Conservation (phyloP, 2,888 invertebrate species). For the Orthosia incerta region DNA sequence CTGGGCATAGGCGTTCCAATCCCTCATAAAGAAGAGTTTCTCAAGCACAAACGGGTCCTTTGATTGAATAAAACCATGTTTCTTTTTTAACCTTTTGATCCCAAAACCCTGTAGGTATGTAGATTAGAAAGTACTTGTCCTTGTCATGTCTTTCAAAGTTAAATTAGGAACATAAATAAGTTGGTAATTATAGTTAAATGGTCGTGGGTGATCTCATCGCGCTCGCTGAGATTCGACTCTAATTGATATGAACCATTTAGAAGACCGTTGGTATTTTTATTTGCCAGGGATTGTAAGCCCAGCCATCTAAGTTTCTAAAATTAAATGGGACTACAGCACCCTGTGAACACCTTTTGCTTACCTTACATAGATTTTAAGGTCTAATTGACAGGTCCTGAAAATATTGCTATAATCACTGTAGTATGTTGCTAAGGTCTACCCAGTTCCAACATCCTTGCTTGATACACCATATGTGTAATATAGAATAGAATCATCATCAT, state of each 20-base stretch:
- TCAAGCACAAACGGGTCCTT: conserved; percentile 37
- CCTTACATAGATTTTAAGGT: neutral
- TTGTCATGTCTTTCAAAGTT: conserved; percentile 51
- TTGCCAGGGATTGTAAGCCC: neutral
- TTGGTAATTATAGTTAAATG: conserved; percentile 64
- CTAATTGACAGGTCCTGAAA: neutral
- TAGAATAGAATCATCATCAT: too few relatives aligned
- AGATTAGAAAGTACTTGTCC: conserved; percentile 22
- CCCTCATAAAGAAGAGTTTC: conserved; percentile 34
- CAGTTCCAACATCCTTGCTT: neutral
- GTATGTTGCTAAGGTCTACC: neutral
- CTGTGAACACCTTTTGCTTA: neutral
- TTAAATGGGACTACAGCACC: neutral
- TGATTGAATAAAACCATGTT: conserved; percentile 30
- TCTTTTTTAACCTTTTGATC: conserved; percentile 31
- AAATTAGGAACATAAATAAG: conserved; percentile 47
- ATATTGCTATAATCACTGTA: neutral
- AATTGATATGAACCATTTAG: conserved; percentile 66
- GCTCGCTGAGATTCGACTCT: conserved; percentile 71
- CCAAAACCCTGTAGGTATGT: conserved; percentile 29
- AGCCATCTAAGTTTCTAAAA: neutral
- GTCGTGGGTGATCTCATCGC: conserved; percentile 73
- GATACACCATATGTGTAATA: too few relatives aligned
- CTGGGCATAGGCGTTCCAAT: conserved; percentile 39
- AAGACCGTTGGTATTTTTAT: conserved; percentile 45